A percentile compares a stretch with the other conserved stretches of the same genome.
phyloP scores from a whole-genome alignment of 2,797 vertebrate genomes.

The Oryzias dopingdopingensis region DNA sequence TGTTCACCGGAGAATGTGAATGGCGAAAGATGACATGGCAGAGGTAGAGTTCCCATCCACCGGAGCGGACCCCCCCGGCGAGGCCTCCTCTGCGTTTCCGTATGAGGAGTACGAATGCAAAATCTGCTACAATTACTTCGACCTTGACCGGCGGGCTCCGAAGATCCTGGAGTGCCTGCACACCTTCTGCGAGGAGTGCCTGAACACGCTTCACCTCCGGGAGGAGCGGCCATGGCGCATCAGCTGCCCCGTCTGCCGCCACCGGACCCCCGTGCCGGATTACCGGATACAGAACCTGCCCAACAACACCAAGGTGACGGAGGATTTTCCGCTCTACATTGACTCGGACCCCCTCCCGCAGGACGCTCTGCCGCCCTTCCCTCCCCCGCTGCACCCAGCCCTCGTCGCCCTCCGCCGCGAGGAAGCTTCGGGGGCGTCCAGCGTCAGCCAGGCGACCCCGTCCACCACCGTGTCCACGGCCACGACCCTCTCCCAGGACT shows the following conservation, averaged over 20 bases:
- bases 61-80: constrained; percentile 61
- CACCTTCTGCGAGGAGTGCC: constrained; percentile 95
- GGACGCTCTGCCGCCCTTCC: constrained; percentile 83
- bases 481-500: constrained; percentile 82
- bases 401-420: constrained; percentile 75
- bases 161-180: constrained; percentile 93
- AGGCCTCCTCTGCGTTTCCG: constrained; percentile 59
- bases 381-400: constrained; percentile 76
- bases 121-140: constrained; percentile 96
- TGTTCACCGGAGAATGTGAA: constrained; percentile 73
- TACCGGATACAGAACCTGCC: constrained; percentile 88
- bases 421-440: constrained; percentile 67
- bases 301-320: constrained; percentile 91
- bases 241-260: constrained; percentile 90
- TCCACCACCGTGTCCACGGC: constrained; percentile 80
- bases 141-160: constrained; percentile 88
- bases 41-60: constrained; percentile 70
- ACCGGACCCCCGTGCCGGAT: constrained; percentile 90
- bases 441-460: constrained; percentile 66
- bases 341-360: constrained; percentile 88
- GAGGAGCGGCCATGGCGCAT: constrained; percentile 81
- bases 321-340: constrained; percentile 86
- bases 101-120: constrained; percentile 94
- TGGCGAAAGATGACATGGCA: constrained; percentile 81
- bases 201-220: constrained; percentile 88